phyloP scores from a whole-genome alignment of 2,797 vertebrate genomes.

The Smutsia temminckii region DNA sequence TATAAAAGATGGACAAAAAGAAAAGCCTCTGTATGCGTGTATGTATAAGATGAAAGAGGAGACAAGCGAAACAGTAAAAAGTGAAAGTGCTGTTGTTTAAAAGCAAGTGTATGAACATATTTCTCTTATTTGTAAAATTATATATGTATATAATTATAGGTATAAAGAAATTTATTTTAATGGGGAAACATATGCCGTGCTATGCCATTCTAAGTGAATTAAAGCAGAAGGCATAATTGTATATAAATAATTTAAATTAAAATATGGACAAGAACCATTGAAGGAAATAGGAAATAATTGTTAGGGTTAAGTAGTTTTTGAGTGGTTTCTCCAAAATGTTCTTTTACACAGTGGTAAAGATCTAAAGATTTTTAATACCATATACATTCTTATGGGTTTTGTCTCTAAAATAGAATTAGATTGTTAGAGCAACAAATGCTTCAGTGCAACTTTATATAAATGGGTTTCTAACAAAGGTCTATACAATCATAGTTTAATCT shows the following conservation, averaged over 20 bases:
- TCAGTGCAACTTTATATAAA: background rate
- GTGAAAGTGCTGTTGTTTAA: background rate
- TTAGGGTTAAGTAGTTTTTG: background rate
- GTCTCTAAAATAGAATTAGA: background rate
- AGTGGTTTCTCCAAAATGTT: background rate
- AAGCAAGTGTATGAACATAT: background rate
- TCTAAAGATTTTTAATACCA: background rate
- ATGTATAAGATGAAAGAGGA: background rate
- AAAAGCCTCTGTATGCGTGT: background rate
- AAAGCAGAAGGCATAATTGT: background rate
- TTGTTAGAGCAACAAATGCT: background rate
- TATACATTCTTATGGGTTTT: background rate
- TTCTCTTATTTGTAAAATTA: background rate
- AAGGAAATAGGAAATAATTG: background rate
- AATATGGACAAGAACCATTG: background rate
- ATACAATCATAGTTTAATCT: background rate
- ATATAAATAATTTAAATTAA: conserved; percentile 14
- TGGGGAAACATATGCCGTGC: background rate
- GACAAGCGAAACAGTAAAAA: background rate
- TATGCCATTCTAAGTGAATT: background rate
- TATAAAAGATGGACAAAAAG: background rate
- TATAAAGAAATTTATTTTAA: conserved; percentile 8
- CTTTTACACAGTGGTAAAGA: background rate
- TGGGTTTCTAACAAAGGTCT: background rate
- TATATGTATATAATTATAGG: background rate